Percentiles rank a stretch among this genome's conserved stretches.
phyloP scores from a whole-genome alignment of 2,113 vertebrate species.

The Eulemur macaco region DNA sequence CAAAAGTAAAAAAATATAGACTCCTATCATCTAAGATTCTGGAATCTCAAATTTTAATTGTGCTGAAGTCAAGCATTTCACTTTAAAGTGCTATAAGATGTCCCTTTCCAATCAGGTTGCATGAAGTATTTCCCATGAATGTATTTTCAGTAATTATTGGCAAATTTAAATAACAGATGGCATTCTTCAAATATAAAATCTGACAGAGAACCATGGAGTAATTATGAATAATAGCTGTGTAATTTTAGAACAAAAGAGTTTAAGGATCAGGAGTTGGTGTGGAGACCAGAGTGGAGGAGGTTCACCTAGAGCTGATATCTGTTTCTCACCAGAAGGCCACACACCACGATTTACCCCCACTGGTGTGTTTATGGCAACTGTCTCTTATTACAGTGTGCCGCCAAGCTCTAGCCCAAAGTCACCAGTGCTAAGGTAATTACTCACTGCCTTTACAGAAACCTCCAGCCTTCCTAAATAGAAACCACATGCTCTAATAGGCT shows the following conservation, averaged over 20 bases:
- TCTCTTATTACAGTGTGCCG: conserved; percentile 89
- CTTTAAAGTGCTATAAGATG: conserved; percentile 19
- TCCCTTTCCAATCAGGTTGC: conserved; percentile 57
- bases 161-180: conserved; percentile 75
- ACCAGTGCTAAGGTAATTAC: conserved; percentile 88
- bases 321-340: conserved; percentile 87
- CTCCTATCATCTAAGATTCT: conserved; percentile 38
- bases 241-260: conserved; percentile 84
- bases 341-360: conserved; percentile 83
- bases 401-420: conserved; percentile 86
- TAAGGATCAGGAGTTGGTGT: conserved; percentile 76
- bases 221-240: conserved; percentile 76
- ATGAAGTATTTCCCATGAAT: conserved; percentile 65
- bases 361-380: conserved; percentile 90
- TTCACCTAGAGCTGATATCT: conserved; percentile 87
- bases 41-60: conserved; percentile 46
- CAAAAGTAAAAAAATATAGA: conserved; percentile 46
- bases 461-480: conserved; percentile 96
- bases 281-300: conserved; percentile 74
- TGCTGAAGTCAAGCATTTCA: conserved; percentile 27
- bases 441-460: conserved; percentile 85
- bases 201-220: conserved; percentile 76
- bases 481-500: conserved; percentile 94
- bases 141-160: conserved; percentile 70
- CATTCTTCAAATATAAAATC: conserved; percentile 66